Evolutionary conservation across 2,113 vertebrate species (phyloP).

Genomic region (Athene noctua): DNA sequence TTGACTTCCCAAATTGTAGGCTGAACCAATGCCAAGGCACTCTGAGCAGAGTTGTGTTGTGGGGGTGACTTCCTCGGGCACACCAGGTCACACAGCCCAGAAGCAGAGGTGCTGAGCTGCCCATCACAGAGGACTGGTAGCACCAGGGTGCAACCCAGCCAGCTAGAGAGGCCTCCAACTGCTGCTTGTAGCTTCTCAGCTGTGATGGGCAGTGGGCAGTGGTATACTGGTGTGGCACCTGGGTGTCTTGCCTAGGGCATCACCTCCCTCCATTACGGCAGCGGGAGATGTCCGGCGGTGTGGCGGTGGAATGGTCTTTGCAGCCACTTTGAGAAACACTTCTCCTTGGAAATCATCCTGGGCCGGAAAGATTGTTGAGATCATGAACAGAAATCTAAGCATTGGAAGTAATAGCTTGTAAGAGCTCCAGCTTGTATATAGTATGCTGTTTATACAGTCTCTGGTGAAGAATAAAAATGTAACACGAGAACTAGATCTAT

Average conservation of each 20-base stretch:
- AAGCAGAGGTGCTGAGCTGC: background rate
- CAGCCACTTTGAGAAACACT: accelerated
- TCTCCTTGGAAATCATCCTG: background rate
- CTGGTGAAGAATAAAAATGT: background rate
- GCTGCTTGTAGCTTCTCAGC: background rate
- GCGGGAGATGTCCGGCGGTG: accelerated
- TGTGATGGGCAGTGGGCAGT: background rate
- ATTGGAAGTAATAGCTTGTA: background rate
- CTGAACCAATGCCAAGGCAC: accelerated
- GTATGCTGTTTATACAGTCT: background rate
- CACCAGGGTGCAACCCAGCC: accelerated
- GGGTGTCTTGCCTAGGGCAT: accelerated
- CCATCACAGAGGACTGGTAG: background rate
- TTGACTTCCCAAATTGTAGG: accelerated
- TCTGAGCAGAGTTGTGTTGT: accelerated
- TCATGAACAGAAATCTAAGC: background rate
- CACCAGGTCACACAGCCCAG: accelerated
- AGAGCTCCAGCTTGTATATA: background rate
- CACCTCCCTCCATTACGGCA: background rate
- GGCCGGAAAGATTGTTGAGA: background rate
- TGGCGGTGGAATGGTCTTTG: background rate
- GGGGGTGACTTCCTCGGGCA: background rate
- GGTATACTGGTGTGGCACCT: background rate
- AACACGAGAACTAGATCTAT: background rate
- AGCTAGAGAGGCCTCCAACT: background rate